phyloP scores from a whole-genome alignment of 2,113 vertebrate species.

The Pygathrix nemaeus region DNA sequence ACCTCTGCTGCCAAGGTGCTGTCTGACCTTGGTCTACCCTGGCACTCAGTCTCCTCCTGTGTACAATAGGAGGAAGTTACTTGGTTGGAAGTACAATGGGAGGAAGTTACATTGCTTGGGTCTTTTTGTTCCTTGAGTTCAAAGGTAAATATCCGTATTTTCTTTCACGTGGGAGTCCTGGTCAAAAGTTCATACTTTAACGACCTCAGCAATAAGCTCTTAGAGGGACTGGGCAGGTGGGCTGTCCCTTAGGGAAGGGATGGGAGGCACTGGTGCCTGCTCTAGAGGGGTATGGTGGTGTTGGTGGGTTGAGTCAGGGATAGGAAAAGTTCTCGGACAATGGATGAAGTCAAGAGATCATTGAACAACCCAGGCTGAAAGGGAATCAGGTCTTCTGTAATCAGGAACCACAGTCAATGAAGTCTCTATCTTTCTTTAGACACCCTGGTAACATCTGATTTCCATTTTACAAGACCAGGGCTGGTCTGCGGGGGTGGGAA shows the following conservation, averaged over 20 bases:
- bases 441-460: not conserved
- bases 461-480: not conserved
- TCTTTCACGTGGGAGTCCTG: not conserved
- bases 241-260: not conserved
- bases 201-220: not conserved
- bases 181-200: not conserved
- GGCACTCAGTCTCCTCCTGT: not conserved
- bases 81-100: no score
- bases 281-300: not conserved
- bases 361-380: not conserved
- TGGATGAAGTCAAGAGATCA: not conserved
- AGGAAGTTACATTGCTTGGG: not conserved
- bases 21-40: not conserved
- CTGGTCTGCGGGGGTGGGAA: not conserved
- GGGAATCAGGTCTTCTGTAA: not conserved
- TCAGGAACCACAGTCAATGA: not conserved
- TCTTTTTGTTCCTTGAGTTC: not conserved
- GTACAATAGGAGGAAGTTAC: not conserved
- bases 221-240: not conserved
- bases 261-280: not conserved
- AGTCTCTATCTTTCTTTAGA: not conserved
- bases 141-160: not conserved
- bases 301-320: no score
- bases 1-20: not conserved
- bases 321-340: not conserved